Percentiles rank a stretch among this genome's conserved stretches.
phyloP scores from a whole-genome alignment of 2,113 vertebrate genomes.

The Myotis yumanensis region DNA sequence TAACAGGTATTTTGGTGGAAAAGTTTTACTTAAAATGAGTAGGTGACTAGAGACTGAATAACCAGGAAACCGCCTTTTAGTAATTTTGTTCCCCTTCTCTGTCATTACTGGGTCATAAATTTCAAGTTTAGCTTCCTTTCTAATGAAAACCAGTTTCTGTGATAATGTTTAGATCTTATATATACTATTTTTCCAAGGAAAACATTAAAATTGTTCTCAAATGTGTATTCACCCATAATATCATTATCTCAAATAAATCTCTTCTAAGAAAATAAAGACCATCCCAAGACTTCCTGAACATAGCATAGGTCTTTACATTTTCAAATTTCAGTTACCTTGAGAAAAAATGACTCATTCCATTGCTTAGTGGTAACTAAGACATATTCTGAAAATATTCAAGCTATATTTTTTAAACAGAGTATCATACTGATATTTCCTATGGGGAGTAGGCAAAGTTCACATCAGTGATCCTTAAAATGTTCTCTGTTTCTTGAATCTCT shows the following conservation, averaged over 20 bases:
- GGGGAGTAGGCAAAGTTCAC: not conserved
- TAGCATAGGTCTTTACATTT: not conserved
- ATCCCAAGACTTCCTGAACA: not conserved
- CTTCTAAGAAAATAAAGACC: not conserved
- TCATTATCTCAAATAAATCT: conserved; percentile 11
- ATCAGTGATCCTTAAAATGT: not conserved
- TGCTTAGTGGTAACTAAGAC: not conserved
- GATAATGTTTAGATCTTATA: not conserved
- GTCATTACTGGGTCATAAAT: not conserved
- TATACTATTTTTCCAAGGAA: not conserved
- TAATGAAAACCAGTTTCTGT: not conserved
- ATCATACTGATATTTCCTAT: not conserved
- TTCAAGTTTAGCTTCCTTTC: not conserved
- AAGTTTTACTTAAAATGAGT: not conserved
- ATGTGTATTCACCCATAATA: not conserved
- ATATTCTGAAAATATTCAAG: conserved; percentile 33
- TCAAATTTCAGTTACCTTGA: conserved; percentile 1
- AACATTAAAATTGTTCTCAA: conserved; percentile 16
- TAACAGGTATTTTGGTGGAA: not conserved
- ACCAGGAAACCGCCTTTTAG: not conserved
- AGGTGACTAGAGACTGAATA: not conserved
- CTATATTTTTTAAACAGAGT: not conserved
- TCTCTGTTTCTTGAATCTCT: not conserved
- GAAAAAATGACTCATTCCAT: not conserved
- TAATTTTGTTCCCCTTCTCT: not conserved